Percentiles rank a stretch among this genome's conserved stretches.
Evolutionary conservation across 2,888 invertebrate species (phyloP).

Genomic region (Alloscopus bannaensis): DNA sequence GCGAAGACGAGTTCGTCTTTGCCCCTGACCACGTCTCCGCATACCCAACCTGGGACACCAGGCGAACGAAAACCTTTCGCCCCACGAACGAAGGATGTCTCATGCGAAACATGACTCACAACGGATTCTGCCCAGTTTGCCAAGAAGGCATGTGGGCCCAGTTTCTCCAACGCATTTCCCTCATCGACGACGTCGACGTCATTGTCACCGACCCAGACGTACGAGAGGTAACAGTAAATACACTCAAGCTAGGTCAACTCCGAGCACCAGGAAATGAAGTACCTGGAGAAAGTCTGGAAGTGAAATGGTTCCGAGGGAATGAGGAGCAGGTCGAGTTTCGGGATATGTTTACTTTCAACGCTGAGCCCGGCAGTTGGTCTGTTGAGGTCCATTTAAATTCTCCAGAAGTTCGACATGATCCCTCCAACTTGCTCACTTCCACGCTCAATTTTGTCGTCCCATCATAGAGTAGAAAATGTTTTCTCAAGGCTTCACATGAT

Average conservation of each 20-base stretch:
- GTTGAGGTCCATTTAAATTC: slow-evolving; percentile 49
- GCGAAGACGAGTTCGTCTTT: slow-evolving; percentile 56
- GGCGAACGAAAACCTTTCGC: slow-evolving; percentile 53
- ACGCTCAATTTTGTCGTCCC: slow-evolving; percentile 38
- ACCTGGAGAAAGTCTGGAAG: slow-evolving; percentile 55
- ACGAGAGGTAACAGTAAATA: slow-evolving; percentile 51
- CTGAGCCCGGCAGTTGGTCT: slow-evolving; percentile 53
- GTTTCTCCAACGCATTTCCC: slow-evolving; percentile 65
- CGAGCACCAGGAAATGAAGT: slow-evolving; percentile 64
- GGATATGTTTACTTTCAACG: slow-evolving; percentile 56
- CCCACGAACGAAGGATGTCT: slow-evolving; percentile 71
- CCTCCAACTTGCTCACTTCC: slow-evolving; percentile 40
- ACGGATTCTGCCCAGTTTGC: slow-evolving; percentile 68
- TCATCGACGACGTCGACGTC: slow-evolving; percentile 67
- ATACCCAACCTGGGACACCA: slow-evolving; percentile 66
- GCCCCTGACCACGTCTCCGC: slow-evolving; percentile 61
- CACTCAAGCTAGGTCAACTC: slow-evolving; percentile 66
- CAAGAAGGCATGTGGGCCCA: slow-evolving; percentile 71
- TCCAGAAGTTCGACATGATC: slow-evolving; percentile 64
- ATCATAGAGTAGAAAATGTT: neutral
- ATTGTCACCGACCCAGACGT: slow-evolving; percentile 35
- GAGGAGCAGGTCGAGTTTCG: slow-evolving; percentile 43
- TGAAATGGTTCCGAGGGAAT: slow-evolving; percentile 59
- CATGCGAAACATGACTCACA: slow-evolving; percentile 70
- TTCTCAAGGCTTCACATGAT: neutral